A percentile compares a stretch with the other conserved stretches of the same genome.
Conservation (phyloP, 2,797 vertebrate species). For the Cirrhinus mrigala region DNA sequence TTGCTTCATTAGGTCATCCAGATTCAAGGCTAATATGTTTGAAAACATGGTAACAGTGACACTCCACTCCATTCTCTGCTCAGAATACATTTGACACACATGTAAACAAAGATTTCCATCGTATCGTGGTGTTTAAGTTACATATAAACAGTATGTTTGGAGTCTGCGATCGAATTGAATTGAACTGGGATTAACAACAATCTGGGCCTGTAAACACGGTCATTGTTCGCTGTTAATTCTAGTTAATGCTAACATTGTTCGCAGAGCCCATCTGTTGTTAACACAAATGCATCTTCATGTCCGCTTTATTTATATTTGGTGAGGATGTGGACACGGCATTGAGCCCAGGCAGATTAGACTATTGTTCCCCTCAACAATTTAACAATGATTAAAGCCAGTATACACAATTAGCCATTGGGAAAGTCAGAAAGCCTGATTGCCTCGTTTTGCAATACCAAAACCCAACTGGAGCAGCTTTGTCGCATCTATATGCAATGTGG, state of each 20-base stretch:
- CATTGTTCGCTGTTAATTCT: slow-evolving; percentile 6
- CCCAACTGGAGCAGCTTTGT: neutral
- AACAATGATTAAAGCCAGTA: slow-evolving; percentile 76
- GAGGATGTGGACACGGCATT: slow-evolving; percentile 67
- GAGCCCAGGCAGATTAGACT: slow-evolving; percentile 66
- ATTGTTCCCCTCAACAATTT: slow-evolving; percentile 70
- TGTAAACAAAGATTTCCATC: neutral
- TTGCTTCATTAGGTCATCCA: neutral
- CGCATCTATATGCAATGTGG: neutral
- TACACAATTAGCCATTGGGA: slow-evolving; percentile 74
- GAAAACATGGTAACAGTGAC: neutral
- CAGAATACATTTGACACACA: neutral
- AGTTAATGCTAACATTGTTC: slow-evolving; percentile 32
- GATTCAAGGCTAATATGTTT: neutral
- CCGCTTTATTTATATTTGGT: slow-evolving; percentile 52
- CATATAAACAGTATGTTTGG: slow-evolving; percentile 25
- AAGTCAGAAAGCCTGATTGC: slow-evolving; percentile 68
- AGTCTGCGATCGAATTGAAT: slow-evolving; percentile 3
- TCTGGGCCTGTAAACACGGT: slow-evolving; percentile 15
- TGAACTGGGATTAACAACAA: slow-evolving; percentile 14
- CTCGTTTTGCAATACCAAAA: slow-evolving; percentile 67
- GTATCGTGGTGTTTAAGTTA: neutral
- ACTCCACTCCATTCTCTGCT: neutral
- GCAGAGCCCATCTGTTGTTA: slow-evolving; percentile 33
- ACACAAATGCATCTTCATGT: slow-evolving; percentile 17